phyloP scores from a whole-genome alignment of 2,113 vertebrate genomes.

The Grus americana region DNA sequence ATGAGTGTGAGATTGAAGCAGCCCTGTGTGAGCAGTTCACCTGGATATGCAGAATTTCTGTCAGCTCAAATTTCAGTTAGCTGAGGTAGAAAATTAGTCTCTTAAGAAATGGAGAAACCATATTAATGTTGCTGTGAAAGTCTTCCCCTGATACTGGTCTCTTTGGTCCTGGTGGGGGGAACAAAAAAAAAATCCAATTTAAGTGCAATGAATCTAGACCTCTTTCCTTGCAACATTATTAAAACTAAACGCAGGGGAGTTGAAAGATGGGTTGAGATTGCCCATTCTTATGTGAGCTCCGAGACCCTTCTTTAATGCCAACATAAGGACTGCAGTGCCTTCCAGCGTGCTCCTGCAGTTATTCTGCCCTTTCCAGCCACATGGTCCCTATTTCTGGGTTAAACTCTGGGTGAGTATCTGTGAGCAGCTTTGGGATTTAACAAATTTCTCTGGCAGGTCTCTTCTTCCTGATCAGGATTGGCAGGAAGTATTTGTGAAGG shows the following conservation, averaged over 20 bases:
- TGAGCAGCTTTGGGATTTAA: background rate
- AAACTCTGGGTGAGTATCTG: background rate
- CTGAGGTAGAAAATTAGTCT: background rate
- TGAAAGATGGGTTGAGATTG: background rate
- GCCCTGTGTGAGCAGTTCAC: background rate
- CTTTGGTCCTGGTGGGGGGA: background rate
- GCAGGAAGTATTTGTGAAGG: background rate
- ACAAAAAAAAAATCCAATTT: background rate
- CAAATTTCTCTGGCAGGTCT: background rate
- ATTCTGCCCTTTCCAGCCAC: background rate
- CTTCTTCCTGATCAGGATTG: background rate
- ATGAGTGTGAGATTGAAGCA: background rate
- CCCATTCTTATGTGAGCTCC: background rate
- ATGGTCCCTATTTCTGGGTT: background rate
- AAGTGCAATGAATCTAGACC: background rate
- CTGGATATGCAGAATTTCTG: background rate
- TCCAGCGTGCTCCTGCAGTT: background rate
- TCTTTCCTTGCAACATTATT: background rate
- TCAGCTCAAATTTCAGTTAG: background rate
- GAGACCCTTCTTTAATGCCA: background rate
- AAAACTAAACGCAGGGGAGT: background rate
- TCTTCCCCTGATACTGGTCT: background rate
- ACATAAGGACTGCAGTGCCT: background rate
- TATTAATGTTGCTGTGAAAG: background rate
- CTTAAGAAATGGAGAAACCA: background rate